Evolutionary conservation across 2,113 vertebrate genomes (phyloP).

Genomic region (Australoheros scitulus): DNA sequence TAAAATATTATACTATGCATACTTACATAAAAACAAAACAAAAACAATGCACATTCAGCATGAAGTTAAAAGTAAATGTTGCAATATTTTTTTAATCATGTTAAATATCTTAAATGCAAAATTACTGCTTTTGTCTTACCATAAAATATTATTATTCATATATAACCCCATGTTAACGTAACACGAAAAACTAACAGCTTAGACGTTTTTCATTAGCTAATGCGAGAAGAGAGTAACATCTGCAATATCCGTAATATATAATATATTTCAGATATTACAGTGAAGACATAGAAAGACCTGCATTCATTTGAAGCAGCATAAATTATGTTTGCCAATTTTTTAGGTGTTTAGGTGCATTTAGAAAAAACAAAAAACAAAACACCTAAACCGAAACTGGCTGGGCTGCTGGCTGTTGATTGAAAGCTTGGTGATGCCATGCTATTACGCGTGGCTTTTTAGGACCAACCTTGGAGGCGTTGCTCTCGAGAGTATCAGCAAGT

Average conservation of each 20-base stretch:
- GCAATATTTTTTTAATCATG: neutral
- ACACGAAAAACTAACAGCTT: neutral
- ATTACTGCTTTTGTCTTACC: neutral
- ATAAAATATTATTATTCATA: neutral
- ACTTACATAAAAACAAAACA: neutral
- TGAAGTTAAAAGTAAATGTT: neutral
- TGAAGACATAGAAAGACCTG: neutral
- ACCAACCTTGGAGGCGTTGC: slow-evolving; percentile 70
- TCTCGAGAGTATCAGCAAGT: slow-evolving; percentile 63
- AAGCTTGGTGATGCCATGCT: slow-evolving; percentile 41
- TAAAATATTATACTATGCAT: neutral
- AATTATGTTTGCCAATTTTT: neutral
- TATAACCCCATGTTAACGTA: neutral
- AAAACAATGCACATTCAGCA: neutral
- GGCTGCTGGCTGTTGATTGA: neutral
- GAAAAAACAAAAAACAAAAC: neutral
- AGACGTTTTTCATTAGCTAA: neutral
- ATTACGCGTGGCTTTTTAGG: slow-evolving; percentile 20
- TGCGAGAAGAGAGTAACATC: neutral
- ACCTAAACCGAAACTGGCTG: slow-evolving; percentile 30
- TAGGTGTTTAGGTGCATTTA: neutral
- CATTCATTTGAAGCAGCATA: neutral
- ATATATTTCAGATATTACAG: neutral
- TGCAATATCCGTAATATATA: neutral
- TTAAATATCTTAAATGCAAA: neutral